A percentile compares a stretch with the other conserved stretches of the same genome.
phyloP scores from a whole-genome alignment of 2,113 vertebrate genomes.

The Entomyzon cyanotis region DNA sequence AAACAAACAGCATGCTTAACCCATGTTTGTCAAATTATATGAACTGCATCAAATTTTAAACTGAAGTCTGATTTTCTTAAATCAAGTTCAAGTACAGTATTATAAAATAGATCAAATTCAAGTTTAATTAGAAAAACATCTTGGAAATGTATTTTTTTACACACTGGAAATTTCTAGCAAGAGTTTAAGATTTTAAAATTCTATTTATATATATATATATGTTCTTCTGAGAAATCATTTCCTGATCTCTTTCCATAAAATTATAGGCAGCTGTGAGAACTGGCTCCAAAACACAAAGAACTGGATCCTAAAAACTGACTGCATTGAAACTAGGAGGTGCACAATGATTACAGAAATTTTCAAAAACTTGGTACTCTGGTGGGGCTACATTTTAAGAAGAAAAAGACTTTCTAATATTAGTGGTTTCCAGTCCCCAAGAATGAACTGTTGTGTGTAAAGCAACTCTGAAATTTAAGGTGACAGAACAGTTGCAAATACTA shows the following conservation, averaged over 20 bases:
- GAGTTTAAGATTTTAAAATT: neutral
- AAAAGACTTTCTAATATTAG: neutral
- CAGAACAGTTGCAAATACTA: neutral
- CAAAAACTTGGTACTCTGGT: neutral
- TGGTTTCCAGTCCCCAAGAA: neutral
- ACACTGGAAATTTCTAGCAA: neutral
- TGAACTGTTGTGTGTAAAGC: neutral
- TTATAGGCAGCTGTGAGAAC: neutral
- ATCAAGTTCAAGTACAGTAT: accelerated
- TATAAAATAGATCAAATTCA: neutral
- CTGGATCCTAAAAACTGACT: neutral
- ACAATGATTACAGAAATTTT: neutral
- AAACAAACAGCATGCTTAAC: neutral
- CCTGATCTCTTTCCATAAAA: neutral
- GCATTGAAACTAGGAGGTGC: neutral
- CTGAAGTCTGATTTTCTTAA: neutral
- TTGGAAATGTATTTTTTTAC: accelerated
- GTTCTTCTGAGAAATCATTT: neutral
- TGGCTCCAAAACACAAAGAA: neutral
- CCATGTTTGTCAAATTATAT: neutral
- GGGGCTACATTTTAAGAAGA: neutral
- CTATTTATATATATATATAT: accelerated
- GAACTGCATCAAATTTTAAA: neutral
- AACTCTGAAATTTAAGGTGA: neutral
- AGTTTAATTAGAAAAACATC: neutral